Percentiles rank a stretch among this genome's conserved stretches.
Conservation (phyloP, 2,888 invertebrate genomes). For the Pterostichus niger region DNA sequence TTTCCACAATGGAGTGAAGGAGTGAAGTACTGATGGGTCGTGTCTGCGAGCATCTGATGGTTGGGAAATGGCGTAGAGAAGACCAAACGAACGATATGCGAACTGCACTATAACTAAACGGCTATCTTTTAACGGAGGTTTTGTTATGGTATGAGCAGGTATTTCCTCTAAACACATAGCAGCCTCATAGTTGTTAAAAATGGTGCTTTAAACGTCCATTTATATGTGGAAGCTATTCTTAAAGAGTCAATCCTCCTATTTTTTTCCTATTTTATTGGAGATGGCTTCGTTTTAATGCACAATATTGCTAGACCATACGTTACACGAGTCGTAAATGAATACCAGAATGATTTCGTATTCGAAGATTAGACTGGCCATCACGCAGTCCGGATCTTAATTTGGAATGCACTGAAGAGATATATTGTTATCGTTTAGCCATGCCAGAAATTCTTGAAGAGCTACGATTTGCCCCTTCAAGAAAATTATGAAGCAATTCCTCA, state of each 20-base stretch:
- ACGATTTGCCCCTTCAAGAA: neutral
- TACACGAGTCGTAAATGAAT: constrained; percentile 17
- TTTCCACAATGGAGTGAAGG: constrained; percentile 6
- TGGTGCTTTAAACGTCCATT: neutral
- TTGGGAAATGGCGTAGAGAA: neutral
- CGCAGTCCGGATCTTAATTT: neutral
- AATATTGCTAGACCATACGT: neutral
- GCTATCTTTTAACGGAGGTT: no score
- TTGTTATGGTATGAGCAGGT: no score
- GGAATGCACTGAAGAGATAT: neutral
- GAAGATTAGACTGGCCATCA: neutral
- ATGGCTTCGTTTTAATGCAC: neutral
- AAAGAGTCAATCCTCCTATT: no score
- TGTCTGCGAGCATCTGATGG: neutral
- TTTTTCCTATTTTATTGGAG: neutral
- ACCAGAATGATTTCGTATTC: neutral
- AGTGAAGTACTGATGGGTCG: constrained; percentile 7
- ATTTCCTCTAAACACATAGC: no score
- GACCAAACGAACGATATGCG: no score
- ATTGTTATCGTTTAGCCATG: neutral
- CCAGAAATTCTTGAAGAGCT: neutral
- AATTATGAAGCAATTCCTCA: neutral
- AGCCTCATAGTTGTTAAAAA: no score
- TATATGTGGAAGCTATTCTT: neutral
- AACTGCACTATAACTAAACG: no score